A percentile compares a stretch with the other conserved stretches of the same genome.
phyloP scores from a whole-genome alignment of 2,113 vertebrate species.

The Pseudorasbora parva region DNA sequence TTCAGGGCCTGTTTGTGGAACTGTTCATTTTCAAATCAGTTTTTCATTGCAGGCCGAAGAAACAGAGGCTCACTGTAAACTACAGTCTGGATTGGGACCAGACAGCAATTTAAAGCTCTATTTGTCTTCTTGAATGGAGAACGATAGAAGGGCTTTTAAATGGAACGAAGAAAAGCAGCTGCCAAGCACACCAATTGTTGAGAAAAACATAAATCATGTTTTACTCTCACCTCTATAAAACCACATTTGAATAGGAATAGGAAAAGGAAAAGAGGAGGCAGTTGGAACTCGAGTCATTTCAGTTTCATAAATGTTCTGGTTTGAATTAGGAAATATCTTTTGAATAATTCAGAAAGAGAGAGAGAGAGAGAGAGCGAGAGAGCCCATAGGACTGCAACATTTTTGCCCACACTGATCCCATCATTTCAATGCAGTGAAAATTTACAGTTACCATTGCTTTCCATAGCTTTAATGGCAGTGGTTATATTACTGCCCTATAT shows the following conservation, averaged over 20 bases:
- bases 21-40: conserved; percentile 31
- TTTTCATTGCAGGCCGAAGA: conserved; percentile 32
- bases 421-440: conserved; percentile 47
- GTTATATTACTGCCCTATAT: conserved; percentile 59
- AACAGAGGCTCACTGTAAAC: conserved; percentile 41
- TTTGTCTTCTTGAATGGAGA: conserved; percentile 51
- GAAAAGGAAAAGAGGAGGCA: background rate
- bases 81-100: conserved; percentile 46
- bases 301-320: conserved; percentile 29
- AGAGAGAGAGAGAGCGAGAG: background rate
- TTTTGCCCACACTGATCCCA: conserved; percentile 40
- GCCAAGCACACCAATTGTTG: conserved; percentile 37
- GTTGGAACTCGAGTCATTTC: conserved; percentile 23
- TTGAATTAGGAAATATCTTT: conserved; percentile 38
- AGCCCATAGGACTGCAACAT: conserved; percentile 20
- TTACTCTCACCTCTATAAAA: conserved; percentile 46
- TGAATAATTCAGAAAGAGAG: conserved; percentile 54
- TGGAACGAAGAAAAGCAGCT: conserved; percentile 45
- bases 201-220: conserved; percentile 55
- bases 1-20: background rate
- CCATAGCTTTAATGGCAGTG: conserved; percentile 42
- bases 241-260: conserved; percentile 35
- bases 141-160: conserved; percentile 41
- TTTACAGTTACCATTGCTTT: conserved; percentile 39
- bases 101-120: conserved; percentile 53